A percentile compares a stretch with the other conserved stretches of the same genome.
Evolutionary conservation across 2,113 vertebrate species (phyloP).

Genomic region (Festucalex cinctus): DNA sequence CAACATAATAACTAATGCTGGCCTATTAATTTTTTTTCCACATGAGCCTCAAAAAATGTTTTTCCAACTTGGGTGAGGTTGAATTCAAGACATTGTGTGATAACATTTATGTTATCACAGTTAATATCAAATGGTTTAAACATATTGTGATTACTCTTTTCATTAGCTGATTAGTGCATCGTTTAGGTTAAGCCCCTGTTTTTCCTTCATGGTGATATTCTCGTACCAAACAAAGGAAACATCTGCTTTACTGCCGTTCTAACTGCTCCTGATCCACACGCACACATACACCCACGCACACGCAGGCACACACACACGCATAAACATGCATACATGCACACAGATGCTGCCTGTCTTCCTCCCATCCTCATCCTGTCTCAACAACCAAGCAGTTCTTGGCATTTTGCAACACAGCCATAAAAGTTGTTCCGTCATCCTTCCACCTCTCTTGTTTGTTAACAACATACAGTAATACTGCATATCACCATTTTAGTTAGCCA

Average conservation of each 20-base stretch:
- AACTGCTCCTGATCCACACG: slow-evolving; percentile 63
- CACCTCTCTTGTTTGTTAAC: background rate
- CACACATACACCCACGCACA: slow-evolving; percentile 29
- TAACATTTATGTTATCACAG: background rate
- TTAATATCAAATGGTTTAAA: background rate
- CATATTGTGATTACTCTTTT: background rate
- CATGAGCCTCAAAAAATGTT: background rate
- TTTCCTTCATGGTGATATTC: slow-evolving; percentile 48
- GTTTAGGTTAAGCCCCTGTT: slow-evolving; percentile 32
- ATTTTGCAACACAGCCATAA: slow-evolving; percentile 1
- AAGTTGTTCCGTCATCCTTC: background rate
- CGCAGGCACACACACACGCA: slow-evolving; percentile 37
- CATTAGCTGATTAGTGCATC: slow-evolving; percentile 2
- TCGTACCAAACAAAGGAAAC: slow-evolving; percentile 67
- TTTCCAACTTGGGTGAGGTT: too few species aligned
- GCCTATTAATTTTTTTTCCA: background rate
- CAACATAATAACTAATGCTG: background rate
- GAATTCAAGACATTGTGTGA: too few species aligned
- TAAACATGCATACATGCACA: slow-evolving; percentile 17
- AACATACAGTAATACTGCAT: background rate
- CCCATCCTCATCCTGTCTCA: slow-evolving; percentile 54
- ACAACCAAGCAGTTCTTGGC: slow-evolving; percentile 37
- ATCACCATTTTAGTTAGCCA: too few species aligned
- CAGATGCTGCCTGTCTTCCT: slow-evolving; percentile 35
- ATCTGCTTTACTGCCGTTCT: slow-evolving; percentile 68